These are phyloP conservation scores for Ifrita kowaldi DNA, from an alignment of 2,113 vertebrate species.

Conservation along the genomic window DNA sequence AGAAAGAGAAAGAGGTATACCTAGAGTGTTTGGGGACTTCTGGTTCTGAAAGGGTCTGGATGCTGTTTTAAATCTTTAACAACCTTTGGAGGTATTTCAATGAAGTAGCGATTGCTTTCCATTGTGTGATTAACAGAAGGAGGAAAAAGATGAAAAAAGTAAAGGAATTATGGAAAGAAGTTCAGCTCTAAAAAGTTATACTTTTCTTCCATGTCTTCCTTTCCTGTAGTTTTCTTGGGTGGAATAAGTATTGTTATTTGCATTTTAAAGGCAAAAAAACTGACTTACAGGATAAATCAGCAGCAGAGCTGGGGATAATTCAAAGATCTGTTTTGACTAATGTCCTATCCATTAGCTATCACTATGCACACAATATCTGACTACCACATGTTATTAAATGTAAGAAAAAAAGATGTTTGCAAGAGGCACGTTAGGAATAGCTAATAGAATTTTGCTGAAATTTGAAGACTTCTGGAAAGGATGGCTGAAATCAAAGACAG, in stretches of 20 bases:
- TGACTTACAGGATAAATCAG: not conserved
- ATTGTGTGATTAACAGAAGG: not conserved
- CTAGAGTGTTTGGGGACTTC: not conserved
- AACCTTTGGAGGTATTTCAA: not conserved
- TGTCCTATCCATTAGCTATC: not conserved
- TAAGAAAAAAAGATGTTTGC: not conserved
- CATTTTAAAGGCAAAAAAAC: not conserved
- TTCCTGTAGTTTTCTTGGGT: not conserved
- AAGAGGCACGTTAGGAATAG: not conserved
- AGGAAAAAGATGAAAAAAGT: not conserved
- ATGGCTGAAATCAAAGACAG: not conserved
- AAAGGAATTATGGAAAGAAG: not conserved
- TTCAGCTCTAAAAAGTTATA: not conserved
- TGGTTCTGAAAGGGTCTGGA: not conserved
- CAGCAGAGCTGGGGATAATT: not conserved
- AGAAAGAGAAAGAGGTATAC: not conserved
- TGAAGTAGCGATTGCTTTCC: not conserved
- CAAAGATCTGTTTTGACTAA: not conserved
- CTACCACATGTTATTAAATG: not conserved
- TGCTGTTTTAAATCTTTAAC: not conserved
- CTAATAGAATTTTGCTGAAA: not conserved
- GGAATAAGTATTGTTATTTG: not conserved
- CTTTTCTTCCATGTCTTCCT: not conserved
- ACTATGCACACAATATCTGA: not conserved
- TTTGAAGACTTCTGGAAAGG: not conserved